Evolutionary conservation across 2,797 vertebrate species (phyloP), one percentile per base, ranked within the genome.

Genomic region (Pteronotus mesoamericanus): DNA sequence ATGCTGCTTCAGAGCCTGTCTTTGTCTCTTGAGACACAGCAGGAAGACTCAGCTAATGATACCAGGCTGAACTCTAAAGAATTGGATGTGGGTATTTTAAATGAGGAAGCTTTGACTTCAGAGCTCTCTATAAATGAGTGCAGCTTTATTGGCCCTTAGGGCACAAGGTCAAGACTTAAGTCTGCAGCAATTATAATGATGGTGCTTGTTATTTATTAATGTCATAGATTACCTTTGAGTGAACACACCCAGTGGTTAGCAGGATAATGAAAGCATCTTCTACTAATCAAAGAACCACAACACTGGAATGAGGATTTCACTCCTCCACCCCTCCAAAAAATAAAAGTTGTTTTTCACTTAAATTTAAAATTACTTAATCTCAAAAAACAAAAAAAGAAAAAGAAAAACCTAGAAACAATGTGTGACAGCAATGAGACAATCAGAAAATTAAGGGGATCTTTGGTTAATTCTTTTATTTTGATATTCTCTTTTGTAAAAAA

Each of bases 351-450:
- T 75, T 87, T 93, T 91, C 64, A 72, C 12, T 71, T 74, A n/a
- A 92, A 75, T 84, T 83, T 44, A 77, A 75, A 92, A 69, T 61
- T 26, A 82, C 32, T 93, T 94, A n/a, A 32, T 84, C 57, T n/a
- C 66, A 22, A 87, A 29, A 22, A 68, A 29, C 2, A n/a, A 16
- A 22, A 87, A 29, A 22, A 68, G 29, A 2, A n/a, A 16, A 66
- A 2, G 11, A 22, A n/a, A 74, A 80, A 2, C 34, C 34, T 48
- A 24, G 1, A 32, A 57, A 18, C 14, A 32, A 9, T 9, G 5
- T 59, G 4, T 57, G 19, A 94, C 16, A 88, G 34, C 68, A 61
- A 11, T 64, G 42, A 85, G 79, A 85, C 29, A 44, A 18, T 0
- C 32, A 32, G 68, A 61, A 92, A 91, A 74, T 39, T 29, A 26